Conservation (phyloP, 2,113 vertebrate genomes). For the Notothenia rossii region DNA sequence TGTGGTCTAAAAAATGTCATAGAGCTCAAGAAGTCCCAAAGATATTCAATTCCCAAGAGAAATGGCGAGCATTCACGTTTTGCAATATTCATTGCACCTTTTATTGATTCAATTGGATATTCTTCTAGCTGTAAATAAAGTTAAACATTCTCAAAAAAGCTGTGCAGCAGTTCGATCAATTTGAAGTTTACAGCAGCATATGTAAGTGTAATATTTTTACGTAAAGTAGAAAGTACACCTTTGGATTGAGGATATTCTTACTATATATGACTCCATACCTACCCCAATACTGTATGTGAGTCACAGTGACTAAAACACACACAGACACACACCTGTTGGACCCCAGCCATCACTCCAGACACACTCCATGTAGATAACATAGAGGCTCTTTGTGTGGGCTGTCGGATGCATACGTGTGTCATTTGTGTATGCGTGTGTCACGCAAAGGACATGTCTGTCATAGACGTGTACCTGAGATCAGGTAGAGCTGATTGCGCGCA, state of each 20-base stretch:
- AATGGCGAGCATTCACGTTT: neutral
- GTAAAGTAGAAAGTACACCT: neutral
- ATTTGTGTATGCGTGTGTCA: conserved; percentile 47
- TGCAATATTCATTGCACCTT: neutral
- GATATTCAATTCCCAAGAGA: neutral
- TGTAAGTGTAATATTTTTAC: neutral
- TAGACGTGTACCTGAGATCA: conserved; percentile 56
- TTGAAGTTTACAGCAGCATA: no score
- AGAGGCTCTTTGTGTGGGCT: conserved; percentile 67
- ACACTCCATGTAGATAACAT: conserved; percentile 64
- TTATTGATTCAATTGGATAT: neutral
- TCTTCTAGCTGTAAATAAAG: no score
- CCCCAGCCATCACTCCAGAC: conserved; percentile 50
- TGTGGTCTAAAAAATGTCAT: neutral
- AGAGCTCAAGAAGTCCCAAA: neutral
- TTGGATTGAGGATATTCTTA: neutral
- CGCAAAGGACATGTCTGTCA: conserved; percentile 55
- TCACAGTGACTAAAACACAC: conserved; percentile 47
- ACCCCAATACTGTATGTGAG: conserved; percentile 35
- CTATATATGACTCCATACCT: conserved; percentile 22
- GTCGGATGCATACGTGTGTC: conserved; percentile 44
- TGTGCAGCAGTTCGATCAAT: no score
- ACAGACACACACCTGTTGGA: conserved; percentile 43
- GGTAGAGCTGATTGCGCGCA: conserved; percentile 31
- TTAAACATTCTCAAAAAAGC: no score